Evolutionary conservation across 2,888 invertebrate species (phyloP).

Genomic region (Syritta pipiens): DNA sequence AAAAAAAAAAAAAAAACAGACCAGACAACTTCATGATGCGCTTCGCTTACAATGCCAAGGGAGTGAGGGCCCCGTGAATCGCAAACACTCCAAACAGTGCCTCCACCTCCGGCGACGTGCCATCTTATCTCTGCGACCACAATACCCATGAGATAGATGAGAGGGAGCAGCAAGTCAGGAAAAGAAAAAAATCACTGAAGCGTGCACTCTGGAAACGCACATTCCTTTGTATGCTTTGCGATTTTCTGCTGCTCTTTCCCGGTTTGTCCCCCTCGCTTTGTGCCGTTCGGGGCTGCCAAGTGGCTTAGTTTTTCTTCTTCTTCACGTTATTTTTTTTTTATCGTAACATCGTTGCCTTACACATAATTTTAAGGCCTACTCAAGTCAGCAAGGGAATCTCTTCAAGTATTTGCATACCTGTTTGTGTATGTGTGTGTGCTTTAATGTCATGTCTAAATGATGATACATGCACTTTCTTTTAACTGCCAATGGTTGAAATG

Average conservation of each 20-base stretch:
- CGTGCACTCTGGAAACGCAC: slow-evolving; percentile 47
- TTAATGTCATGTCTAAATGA: slow-evolving; percentile 28
- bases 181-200: slow-evolving; percentile 40
- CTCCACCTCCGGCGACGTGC: background rate
- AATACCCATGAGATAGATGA: background rate
- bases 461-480: background rate
- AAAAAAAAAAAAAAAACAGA: background rate
- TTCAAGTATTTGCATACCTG: slow-evolving; percentile 11
- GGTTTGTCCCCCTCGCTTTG: background rate
- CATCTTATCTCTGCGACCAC: background rate
- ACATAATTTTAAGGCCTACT: background rate
- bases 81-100: background rate
- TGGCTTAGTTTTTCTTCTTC: slow-evolving; percentile 1
- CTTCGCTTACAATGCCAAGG: slow-evolving; percentile 31
- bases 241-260: background rate
- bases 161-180: too few relatives aligned
- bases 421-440: background rate
- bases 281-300: slow-evolving; percentile 19
- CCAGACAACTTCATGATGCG: slow-evolving; percentile 17
- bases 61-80: slow-evolving; percentile 2
- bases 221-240: slow-evolving; percentile 24
- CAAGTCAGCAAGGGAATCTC: background rate
- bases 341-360: background rate
- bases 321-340: background rate
- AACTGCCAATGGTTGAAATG: slow-evolving; percentile 9